Evolutionary conservation across 2,797 vertebrate species (phyloP), one percentile per base, ranked within the genome.

Genomic region (Spea hammondii): DNA sequence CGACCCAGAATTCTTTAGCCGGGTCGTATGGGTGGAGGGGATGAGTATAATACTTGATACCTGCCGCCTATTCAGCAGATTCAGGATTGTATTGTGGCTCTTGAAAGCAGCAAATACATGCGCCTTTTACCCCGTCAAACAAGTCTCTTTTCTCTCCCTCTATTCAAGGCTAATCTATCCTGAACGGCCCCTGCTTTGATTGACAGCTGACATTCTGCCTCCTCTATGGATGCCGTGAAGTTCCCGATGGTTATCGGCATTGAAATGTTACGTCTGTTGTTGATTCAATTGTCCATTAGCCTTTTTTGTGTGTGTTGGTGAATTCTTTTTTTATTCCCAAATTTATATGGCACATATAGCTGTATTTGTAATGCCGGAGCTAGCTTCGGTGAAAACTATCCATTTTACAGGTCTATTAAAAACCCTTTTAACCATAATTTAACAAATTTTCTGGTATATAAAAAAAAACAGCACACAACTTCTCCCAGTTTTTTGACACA

Each of bases 141-240:
- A 0, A 80, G 68, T 68, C 65, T 69, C 82, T 55, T 60, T 32
- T 78, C 74, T 81, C 80, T 88, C 82, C 59, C 80, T 86, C 84
- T 65, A 11, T 86, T 86, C 83, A 68, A 59, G 79, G 83, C 82
- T 84, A 49, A 83, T 84, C 83, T 85, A 85, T 84, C 87, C 82
- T 84, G 83, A 55, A 79, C 59, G 12, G 83, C 74, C 86, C 83
- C 88, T 71, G 14, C 73, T 88, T 87, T 95, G 95, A 96, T 90
- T 95, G 96, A 92, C 95, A 96, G 89, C 90, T 96, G 94, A 94
- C 95, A 97, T 97, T 95, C 94, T 91, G 92, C 92, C 91, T 93
- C 93, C 91, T 88, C 89, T 92, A 93, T 91, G 92, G 92, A 90
- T 90, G 87, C 91, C 91, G 93, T 92, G 91, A 90, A 92, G 91